Evolutionary conservation across 2,888 invertebrate species (phyloP).

Genomic region (Hydraecia micacea): DNA sequence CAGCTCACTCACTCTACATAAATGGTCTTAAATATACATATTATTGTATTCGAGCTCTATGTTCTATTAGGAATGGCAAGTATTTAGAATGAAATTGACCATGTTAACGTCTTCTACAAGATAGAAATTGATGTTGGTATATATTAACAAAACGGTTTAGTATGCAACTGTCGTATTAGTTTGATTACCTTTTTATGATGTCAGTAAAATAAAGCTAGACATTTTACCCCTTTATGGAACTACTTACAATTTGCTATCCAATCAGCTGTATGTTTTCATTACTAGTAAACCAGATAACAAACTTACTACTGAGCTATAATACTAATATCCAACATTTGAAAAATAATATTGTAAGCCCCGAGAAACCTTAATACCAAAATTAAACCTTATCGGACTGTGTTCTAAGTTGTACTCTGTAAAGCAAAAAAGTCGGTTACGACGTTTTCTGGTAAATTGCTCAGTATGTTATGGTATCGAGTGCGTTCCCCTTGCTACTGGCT

Average conservation of each 20-base stretch:
- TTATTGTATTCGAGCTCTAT: too few relatives aligned
- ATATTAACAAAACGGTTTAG: neutral
- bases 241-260: slow-evolving; percentile 9
- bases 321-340: neutral
- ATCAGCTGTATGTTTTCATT: slow-evolving; percentile 8
- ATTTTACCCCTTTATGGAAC: neutral
- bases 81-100: neutral
- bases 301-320: slow-evolving; percentile 1
- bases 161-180: neutral
- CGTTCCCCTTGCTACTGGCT: slow-evolving; percentile 27
- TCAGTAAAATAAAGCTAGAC: neutral
- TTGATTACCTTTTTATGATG: neutral
- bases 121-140: neutral
- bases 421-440: neutral
- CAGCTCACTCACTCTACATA: neutral
- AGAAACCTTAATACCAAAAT: neutral
- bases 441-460: neutral
- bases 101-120: neutral
- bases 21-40: too few relatives aligned
- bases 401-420: neutral
- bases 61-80: too few relatives aligned
- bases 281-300: slow-evolving; percentile 18
- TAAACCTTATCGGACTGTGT: neutral
- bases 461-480: slow-evolving; percentile 40
- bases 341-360: neutral